Evolutionary conservation across 2,888 invertebrate species (phyloP), one percentile per base, ranked within the genome.

Genomic region (Parochlus steinenii): DNA sequence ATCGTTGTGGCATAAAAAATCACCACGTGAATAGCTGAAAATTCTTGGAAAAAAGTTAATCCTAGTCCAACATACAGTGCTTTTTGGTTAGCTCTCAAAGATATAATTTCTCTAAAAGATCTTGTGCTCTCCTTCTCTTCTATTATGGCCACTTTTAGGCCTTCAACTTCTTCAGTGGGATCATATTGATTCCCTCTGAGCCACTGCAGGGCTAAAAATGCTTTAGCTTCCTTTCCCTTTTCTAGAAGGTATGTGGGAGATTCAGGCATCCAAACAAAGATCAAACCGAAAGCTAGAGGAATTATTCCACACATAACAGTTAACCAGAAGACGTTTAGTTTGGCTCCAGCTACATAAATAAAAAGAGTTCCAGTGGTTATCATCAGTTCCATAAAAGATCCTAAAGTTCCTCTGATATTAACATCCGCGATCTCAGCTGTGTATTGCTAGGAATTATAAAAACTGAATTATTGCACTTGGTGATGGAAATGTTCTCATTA

Each of bases 391-490:
- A 82, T 87, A 49, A 77, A 85, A 32, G 83, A 80, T 4, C 89
- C 90, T 0, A 92, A 58, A 0, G 74, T 70, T 2, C 92, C 92
- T 37, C 92, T 67, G 45, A 86, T 74, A 17, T 75, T 71, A 45
- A 75, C 79, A 45, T 86, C 77, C 0, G 87, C 73, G 28, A 86
- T 85, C 63, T 93, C 93, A 25, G 71, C 73, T 14, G 72, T 73
- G 51, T 85, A 87, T 42, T 87, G 69, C n/a, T n/a, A n/a, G n/a
- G n/a, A n/a, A n/a, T n/a, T n/a, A n/a, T n/a, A n/a, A n/a, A n/a
- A n/a, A n/a, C n/a, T n/a, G n/a, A n/a, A n/a, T n/a, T n/a, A n/a
- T 85, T 63, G 93, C 93, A 26, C 74, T 77, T 61, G 87, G 87
- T 32, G 71, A 72, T 14, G 72, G 74, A 49, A 80, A 81, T 25